These are phyloP conservation scores for Pseudococcus viburni DNA, from an alignment of 2,888 invertebrate genomes.

Conservation along the genomic window DNA sequence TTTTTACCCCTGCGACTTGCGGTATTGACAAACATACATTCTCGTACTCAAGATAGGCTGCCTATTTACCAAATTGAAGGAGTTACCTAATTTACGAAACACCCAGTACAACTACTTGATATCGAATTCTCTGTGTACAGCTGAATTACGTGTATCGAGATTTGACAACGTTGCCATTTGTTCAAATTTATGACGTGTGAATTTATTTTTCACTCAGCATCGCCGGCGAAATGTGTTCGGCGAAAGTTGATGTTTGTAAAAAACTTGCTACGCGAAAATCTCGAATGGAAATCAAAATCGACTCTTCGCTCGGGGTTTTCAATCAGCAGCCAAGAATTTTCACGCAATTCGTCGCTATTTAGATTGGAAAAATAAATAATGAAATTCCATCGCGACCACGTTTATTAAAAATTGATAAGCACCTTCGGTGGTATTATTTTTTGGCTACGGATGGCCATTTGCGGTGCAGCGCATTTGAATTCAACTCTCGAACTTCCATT, in stretches of 20 bases:
- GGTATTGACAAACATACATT: too few relatives aligned
- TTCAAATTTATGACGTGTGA: conserved; percentile 3
- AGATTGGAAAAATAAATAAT: conserved; percentile 34
- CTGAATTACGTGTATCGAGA: not conserved
- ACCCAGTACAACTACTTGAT: not conserved
- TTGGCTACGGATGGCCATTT: not conserved
- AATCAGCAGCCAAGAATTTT: not conserved
- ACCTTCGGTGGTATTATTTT: not conserved
- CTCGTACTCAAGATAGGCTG: too few relatives aligned
- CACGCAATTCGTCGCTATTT: conserved; percentile 3
- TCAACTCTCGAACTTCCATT: conserved; percentile 21
- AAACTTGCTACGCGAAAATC: not conserved
- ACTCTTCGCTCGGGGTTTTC: not conserved
- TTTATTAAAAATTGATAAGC: conserved; percentile 21
- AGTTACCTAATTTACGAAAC: too few relatives aligned
- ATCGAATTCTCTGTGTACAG: not conserved
- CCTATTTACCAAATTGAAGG: too few relatives aligned
- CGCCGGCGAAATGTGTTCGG: not conserved
- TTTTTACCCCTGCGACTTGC: too few relatives aligned
- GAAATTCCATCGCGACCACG: conserved; percentile 13
- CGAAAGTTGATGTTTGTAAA: not conserved
- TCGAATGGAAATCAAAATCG: conserved; percentile 13
- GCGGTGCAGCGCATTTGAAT: conserved; percentile 17
- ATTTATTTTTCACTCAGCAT: conserved; percentile 6
- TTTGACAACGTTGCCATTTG: conserved; percentile 18